phyloP scores from a whole-genome alignment of 2,888 invertebrate genomes.

The Heliconius ethilla region DNA sequence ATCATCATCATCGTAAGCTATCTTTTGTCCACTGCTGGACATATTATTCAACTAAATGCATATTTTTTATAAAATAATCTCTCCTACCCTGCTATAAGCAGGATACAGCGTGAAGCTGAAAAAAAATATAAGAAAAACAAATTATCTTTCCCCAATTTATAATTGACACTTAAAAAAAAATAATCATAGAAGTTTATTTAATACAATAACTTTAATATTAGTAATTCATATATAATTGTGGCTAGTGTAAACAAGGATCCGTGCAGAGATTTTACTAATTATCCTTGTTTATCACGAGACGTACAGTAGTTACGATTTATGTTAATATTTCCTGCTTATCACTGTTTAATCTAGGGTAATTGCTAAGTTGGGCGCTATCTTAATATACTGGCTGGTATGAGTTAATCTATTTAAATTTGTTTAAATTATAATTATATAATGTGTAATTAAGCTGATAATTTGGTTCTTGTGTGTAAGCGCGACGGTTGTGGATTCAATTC shows the following conservation, averaged over 20 bases:
- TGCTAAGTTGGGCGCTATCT: constrained; percentile 21
- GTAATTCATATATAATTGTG: neutral
- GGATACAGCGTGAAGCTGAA: too few relatives aligned
- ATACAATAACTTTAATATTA: neutral
- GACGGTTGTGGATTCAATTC: too few relatives aligned
- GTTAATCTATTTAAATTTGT: neutral
- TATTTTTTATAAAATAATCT: too few relatives aligned
- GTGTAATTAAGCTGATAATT: neutral
- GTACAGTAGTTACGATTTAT: constrained; percentile 22
- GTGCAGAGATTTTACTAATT: constrained; percentile 29
- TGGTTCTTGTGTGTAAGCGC: neutral
- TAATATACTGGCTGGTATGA: constrained; percentile 13
- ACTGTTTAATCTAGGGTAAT: constrained; percentile 25
- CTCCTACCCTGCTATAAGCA: too few relatives aligned
- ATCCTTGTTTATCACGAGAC: constrained; percentile 25
- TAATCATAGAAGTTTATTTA: neutral
- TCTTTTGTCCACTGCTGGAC: too few relatives aligned
- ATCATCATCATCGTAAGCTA: too few relatives aligned
- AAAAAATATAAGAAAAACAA: too few relatives aligned
- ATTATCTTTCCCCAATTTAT: too few relatives aligned
- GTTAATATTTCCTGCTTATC: constrained; percentile 27
- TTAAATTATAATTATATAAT: neutral
- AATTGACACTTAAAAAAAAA: too few relatives aligned
- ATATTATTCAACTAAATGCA: too few relatives aligned
- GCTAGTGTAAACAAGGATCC: neutral